phyloP scores from a whole-genome alignment of 2,888 invertebrate genomes.

The Trachelus troglodyta region DNA sequence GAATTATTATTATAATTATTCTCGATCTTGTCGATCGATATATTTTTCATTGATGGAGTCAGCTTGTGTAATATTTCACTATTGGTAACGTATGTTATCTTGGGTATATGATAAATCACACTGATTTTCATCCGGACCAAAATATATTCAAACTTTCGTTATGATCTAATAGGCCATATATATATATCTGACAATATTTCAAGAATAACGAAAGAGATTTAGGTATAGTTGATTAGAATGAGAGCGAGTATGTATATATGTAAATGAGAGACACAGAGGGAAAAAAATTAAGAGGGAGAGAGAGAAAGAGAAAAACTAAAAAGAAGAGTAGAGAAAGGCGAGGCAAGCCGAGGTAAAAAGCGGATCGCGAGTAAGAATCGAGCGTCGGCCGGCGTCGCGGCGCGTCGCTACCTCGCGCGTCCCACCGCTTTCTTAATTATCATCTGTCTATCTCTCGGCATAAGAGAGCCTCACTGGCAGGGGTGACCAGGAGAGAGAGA shows the following conservation, averaged over 20 bases:
- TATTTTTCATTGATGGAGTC: neutral
- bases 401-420: slow-evolving; percentile 60
- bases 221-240: neutral
- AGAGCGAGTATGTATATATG: slow-evolving; percentile 2
- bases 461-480: slow-evolving; percentile 33
- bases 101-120: neutral
- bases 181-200: neutral
- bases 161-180: neutral
- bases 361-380: slow-evolving; percentile 7
- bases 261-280: slow-evolving; percentile 25
- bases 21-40: neutral
- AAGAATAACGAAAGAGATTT: neutral
- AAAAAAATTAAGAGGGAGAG: slow-evolving; percentile 12
- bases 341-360: neutral
- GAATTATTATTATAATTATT: neutral
- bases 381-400: slow-evolving; percentile 36
- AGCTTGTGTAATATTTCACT: neutral
- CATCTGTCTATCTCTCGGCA: slow-evolving; percentile 64
- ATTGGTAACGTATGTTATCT: neutral
- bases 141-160: neutral
- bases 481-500: slow-evolving; percentile 29
- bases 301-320: neutral
- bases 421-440: slow-evolving; percentile 66
- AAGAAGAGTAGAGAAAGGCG: neutral
- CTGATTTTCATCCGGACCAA: neutral